A percentile compares a stretch with the other conserved stretches of the same genome.
phyloP scores from a whole-genome alignment of 2,888 invertebrate species.

The Fragum sueziense region DNA sequence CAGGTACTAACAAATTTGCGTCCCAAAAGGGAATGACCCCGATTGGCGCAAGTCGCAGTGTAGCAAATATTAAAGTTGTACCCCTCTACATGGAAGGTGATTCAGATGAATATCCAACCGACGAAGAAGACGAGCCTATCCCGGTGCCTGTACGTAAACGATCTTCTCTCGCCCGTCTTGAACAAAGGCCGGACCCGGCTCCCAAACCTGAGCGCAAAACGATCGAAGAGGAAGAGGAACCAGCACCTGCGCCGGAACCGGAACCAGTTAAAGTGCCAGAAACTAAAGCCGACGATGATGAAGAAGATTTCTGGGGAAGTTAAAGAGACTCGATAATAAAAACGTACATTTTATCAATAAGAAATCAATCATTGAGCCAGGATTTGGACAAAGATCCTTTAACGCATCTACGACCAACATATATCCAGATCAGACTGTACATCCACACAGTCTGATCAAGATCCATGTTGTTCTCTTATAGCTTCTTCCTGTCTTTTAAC shows the following conservation, averaged over 20 bases:
- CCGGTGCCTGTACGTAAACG: conserved; percentile 48
- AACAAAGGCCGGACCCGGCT: conserved; percentile 12
- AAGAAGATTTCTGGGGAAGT: conserved; percentile 23
- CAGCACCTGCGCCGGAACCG: conserved; percentile 22
- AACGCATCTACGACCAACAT: no score
- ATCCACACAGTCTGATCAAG: no score
- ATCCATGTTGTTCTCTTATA: no score
- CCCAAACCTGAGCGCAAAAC: conserved; percentile 30
- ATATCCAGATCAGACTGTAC: no score
- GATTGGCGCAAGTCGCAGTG: conserved; percentile 67
- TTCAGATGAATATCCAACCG: conserved; percentile 60
- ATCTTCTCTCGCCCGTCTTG: conserved; percentile 24
- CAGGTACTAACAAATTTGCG: conserved; percentile 80
- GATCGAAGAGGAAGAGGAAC: conserved; percentile 27
- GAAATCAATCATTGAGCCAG: no score
- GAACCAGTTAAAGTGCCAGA: conserved; percentile 1
- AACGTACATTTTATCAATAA: no score
- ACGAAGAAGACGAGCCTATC: conserved; percentile 57
- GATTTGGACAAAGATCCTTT: no score
- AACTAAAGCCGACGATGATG: conserved; percentile 12
- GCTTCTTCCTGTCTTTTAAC: no score
- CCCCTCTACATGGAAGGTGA: conserved; percentile 54
- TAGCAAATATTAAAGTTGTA: conserved; percentile 39
- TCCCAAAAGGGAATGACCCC: conserved; percentile 79
- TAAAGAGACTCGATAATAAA: not conserved